A percentile compares a stretch with the other conserved stretches of the same genome.
phyloP scores from a whole-genome alignment of 92 coral and sea anemone genomes.

The Micromussa lordhowensis region DNA sequence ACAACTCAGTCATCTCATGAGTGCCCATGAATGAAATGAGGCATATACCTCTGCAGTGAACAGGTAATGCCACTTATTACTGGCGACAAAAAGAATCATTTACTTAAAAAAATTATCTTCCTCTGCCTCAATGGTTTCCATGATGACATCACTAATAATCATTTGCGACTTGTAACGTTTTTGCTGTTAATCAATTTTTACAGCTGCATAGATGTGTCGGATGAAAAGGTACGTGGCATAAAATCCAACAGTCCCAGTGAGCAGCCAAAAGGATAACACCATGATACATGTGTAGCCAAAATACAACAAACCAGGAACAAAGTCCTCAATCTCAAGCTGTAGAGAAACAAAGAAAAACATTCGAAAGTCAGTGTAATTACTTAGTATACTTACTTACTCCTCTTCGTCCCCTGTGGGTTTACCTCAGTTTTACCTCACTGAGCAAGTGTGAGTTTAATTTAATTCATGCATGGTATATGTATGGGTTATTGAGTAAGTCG shows the following conservation, averaged over 20 bases:
- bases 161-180: too few relatives aligned
- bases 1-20: neutral
- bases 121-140: neutral
- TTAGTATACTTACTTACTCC: too few relatives aligned
- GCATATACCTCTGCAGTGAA: neutral
- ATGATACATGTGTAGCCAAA: slow-evolving; percentile 95
- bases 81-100: neutral
- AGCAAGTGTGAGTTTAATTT: too few relatives aligned
- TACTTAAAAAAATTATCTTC: neutral
- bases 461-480: too few relatives aligned
- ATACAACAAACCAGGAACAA: slow-evolving; percentile 93
- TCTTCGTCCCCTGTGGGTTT: too few relatives aligned
- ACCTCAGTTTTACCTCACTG: too few relatives aligned
- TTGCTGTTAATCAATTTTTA: slow-evolving; percentile 80
- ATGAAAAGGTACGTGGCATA: slow-evolving; percentile 91
- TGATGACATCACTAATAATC: too few relatives aligned
- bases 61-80: neutral
- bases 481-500: too few relatives aligned
- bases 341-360: slow-evolving; percentile 30
- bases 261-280: slow-evolving; percentile 98
- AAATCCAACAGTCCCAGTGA: slow-evolving; percentile 97
- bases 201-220: slow-evolving; percentile 95
- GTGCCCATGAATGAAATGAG: neutral
- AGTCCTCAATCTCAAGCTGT: slow-evolving; percentile 91
- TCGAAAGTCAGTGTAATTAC: neutral